Evolutionary conservation across 2,113 vertebrate genomes (phyloP).

Genomic region (Gnathonemus longibarbis): DNA sequence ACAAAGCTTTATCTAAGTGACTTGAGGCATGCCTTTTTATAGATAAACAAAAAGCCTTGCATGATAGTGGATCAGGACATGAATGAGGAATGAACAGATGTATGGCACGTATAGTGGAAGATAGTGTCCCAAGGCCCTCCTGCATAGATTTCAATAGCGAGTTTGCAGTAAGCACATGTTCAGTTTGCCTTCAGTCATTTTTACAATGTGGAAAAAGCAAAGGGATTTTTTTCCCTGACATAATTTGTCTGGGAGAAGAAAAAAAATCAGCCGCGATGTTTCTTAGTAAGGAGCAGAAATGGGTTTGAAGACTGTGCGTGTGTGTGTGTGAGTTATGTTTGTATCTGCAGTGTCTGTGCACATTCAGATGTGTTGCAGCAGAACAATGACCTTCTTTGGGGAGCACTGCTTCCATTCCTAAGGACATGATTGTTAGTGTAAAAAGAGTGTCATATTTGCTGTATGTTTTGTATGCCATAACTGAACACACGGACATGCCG

Average conservation of each 20-base stretch:
- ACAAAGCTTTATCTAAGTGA: constrained; percentile 22
- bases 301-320: constrained; percentile 34
- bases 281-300: constrained; percentile 23
- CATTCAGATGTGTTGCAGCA: constrained; percentile 30
- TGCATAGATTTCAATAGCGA: constrained; percentile 46
- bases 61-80: constrained; percentile 29
- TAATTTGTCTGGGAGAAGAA: not conserved
- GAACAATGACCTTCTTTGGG: constrained; percentile 20
- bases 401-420: constrained; percentile 7
- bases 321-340: not conserved
- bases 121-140: constrained; percentile 38
- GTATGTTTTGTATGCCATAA: constrained; percentile 13
- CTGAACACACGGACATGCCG: constrained; percentile 12
- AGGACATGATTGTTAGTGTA: constrained; percentile 6
- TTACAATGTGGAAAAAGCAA: not conserved
- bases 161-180: constrained; percentile 28
- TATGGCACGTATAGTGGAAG: constrained; percentile 29
- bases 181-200: constrained; percentile 35
- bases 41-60: constrained; percentile 31
- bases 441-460: constrained; percentile 30
- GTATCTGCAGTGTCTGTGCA: not conserved
- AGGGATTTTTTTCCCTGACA: not conserved
- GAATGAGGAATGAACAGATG: constrained; percentile 37
- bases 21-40: constrained; percentile 19
- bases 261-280: constrained; percentile 39